Percentiles rank a stretch among this genome's conserved stretches.
Conservation (phyloP, 2,797 vertebrate species). For the Myotis daubentonii region DNA sequence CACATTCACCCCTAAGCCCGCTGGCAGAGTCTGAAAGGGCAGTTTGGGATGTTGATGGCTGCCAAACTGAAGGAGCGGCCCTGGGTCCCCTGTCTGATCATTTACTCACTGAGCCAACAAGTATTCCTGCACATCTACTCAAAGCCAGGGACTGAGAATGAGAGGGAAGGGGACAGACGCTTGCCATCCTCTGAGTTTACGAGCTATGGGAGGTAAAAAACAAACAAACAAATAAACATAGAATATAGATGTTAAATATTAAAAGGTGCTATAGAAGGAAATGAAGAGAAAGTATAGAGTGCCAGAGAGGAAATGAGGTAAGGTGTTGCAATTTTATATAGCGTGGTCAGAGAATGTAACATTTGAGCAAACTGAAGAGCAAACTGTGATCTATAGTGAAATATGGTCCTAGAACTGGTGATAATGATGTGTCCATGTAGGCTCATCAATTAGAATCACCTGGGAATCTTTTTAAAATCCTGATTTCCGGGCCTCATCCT, state of each 20-base stretch:
- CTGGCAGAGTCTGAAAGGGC: too few species aligned
- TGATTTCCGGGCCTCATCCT: too few species aligned
- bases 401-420: background rate
- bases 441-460: background rate
- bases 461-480: too few species aligned
- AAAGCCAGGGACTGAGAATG: background rate
- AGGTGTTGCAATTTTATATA: background rate
- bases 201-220: background rate
- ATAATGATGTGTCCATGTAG: background rate
- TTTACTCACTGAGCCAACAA: background rate
- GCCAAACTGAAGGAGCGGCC: background rate
- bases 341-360: background rate
- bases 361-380: background rate
- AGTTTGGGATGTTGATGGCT: background rate
- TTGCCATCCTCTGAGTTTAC: background rate
- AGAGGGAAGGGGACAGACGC: background rate
- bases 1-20: background rate
- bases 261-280: background rate
- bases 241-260: background rate
- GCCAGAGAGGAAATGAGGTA: background rate
- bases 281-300: background rate
- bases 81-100: background rate
- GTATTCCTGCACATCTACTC: background rate
- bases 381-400: background rate
- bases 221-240: background rate